Base-by-base conservation (phyloP, 2,888 invertebrate genomes). In the Steinernema carpocapsae region DNA sequence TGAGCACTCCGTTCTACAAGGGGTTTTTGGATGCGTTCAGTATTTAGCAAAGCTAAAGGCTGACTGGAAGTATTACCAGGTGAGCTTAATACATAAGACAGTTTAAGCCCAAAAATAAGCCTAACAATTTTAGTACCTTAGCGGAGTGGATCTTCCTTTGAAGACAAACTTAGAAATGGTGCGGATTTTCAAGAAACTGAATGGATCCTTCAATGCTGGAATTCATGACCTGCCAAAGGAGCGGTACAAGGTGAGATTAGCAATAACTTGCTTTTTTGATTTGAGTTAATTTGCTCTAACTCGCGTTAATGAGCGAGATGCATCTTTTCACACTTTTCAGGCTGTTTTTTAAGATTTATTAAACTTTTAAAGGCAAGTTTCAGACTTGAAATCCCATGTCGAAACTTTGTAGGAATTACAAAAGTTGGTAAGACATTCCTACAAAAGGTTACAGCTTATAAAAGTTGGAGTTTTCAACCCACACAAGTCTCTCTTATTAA, bases 151-250 rank as follows among this genome's bases (percentile, higher is more conserved):
- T 46, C 64, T 80, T 12, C 82, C 80, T 1, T 59, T 82, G 52
- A 82, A 80, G 59, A 80, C 80, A 0, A 80, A 80, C 72, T 56
- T 80, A 22, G 81, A 80, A 72, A 80, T 82, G 80, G 78, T 82
- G 24, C 52, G 80, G n/a, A 82, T 80, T 43, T 82, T 80, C 72
- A 80, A 82, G 45, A 48, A 70, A 24, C 48, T 80, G 19, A 80
- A 80, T 56, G 82, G 81, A 14, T 74, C 79, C 0, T 42, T 74
- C 48, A 80, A 74, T 70, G 75, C 74, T 14, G 80, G 82, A 73
- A 29, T 64, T 17, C 7, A 12, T 14, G 64, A 64, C 14, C 37
- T 64, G 1, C 64, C 64, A 3, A 17, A 1, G 4, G 29, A 26
- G 26, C 29, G 64, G 2, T 64, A 64, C 19, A 26, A 32, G 7